phyloP scores from a whole-genome alignment of 2,888 invertebrate genomes.

The Chelonus formosanus region DNA sequence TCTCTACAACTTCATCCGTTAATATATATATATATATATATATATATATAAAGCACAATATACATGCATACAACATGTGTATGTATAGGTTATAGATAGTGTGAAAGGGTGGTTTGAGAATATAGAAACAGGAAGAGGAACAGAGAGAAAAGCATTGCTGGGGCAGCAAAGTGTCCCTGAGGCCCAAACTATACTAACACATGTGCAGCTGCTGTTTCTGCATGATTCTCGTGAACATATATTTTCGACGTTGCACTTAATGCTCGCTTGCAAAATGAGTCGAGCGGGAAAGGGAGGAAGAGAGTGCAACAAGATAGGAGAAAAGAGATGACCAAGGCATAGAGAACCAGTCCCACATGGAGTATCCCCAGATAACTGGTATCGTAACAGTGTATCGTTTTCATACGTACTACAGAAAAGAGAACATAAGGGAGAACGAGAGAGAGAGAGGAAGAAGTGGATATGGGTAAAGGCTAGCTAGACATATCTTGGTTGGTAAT shows the following conservation, averaged over 20 bases:
- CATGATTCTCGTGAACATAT: constrained; percentile 45
- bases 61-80: constrained; percentile 20
- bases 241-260: constrained; percentile 48
- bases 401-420: constrained; percentile 17
- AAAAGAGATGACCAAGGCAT: constrained; percentile 36
- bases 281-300: constrained; percentile 36
- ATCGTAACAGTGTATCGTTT: constrained; percentile 37
- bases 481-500: constrained; percentile 10
- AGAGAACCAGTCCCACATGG: constrained; percentile 27
- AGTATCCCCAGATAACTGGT: constrained; percentile 46
- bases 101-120: no score
- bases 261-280: constrained; percentile 48
- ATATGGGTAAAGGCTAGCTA: not conserved
- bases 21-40: constrained; percentile 21
- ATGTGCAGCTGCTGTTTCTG: constrained; percentile 34
- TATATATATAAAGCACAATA: constrained; percentile 21
- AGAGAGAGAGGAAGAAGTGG: no score
- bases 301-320: constrained; percentile 28
- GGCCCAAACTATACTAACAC: constrained; percentile 42
- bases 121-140: no score
- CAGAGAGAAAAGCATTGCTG: constrained; percentile 25
- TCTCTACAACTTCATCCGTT: constrained; percentile 41
- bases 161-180: constrained; percentile 45
- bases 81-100: constrained; percentile 30
- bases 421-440: no score